Evolutionary conservation across 2,888 invertebrate genomes (phyloP).

Genomic region (Scaptomyza polygonia): DNA sequence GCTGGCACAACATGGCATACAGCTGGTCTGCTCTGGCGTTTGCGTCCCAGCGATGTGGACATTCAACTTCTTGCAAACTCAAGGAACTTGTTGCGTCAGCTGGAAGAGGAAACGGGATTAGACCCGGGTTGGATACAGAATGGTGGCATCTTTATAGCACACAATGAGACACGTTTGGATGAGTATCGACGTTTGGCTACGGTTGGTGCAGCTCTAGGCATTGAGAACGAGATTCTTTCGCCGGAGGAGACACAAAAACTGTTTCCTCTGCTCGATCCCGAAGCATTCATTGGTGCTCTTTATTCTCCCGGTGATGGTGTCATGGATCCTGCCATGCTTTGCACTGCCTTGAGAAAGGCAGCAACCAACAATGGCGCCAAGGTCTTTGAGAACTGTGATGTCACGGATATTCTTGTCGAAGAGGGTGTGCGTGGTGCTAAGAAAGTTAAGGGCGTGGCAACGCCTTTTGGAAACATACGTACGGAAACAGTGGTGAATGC

Average conservation of each 20-base stretch:
- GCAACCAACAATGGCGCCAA: conserved; percentile 89
- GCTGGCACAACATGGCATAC: conserved; percentile 86
- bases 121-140: conserved; percentile 95
- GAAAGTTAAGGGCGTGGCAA: conserved; percentile 91
- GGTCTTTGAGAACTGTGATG: conserved; percentile 90
- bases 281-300: conserved; percentile 90
- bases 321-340: conserved; percentile 93
- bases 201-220: conserved; percentile 90
- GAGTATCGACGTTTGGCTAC: conserved; percentile 93
- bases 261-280: conserved; percentile 91
- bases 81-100: conserved; percentile 87
- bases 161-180: conserved; percentile 90
- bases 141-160: conserved; percentile 95
- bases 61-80: conserved; percentile 91
- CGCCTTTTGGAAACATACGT: conserved; percentile 89
- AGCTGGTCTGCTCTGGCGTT: conserved; percentile 91
- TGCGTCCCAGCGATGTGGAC: conserved; percentile 93
- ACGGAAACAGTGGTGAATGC: conserved; percentile 91
- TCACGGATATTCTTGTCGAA: conserved; percentile 89
- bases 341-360: conserved; percentile 90
- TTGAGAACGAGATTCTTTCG: conserved; percentile 90
- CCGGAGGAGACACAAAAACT: conserved; percentile 90
- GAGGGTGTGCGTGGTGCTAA: conserved; percentile 84
- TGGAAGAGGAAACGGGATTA: conserved; percentile 92
- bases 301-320: conserved; percentile 93